phyloP scores from a whole-genome alignment of 2,113 vertebrate species.

The Myotis brandtii region DNA sequence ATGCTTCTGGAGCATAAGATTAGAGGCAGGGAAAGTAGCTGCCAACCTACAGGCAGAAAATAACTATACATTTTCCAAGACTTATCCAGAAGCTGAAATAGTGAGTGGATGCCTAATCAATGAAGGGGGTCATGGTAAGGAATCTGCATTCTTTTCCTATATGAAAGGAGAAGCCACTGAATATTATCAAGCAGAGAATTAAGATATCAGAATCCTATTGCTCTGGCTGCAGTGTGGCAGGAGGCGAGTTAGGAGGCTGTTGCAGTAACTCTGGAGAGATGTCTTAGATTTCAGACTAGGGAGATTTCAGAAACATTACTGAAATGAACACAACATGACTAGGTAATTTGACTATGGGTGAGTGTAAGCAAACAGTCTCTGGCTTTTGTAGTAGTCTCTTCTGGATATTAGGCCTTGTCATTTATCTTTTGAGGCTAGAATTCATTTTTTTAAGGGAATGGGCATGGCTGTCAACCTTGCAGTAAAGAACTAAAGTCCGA shows the following conservation, averaged over 20 bases:
- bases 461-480: background rate
- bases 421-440: background rate
- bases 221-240: background rate
- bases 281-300: background rate
- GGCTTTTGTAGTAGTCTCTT: slow-evolving; percentile 2
- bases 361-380: background rate
- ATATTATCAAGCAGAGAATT: background rate
- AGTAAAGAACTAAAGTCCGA: background rate
- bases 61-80: too few relatives aligned
- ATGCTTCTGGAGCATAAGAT: background rate
- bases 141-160: background rate
- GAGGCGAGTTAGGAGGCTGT: background rate
- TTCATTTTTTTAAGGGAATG: background rate
- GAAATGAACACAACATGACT: background rate
- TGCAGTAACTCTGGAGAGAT: background rate
- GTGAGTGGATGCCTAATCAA: background rate
- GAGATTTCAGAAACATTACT: background rate
- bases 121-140: background rate
- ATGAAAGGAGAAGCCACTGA: background rate
- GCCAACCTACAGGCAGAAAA: too few relatives aligned
- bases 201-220: background rate
- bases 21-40: background rate
- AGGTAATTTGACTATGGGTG: background rate
- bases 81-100: background rate
- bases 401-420: background rate